Conservation (phyloP, 2,888 invertebrate species). For the Anarsia innoxiella region DNA sequence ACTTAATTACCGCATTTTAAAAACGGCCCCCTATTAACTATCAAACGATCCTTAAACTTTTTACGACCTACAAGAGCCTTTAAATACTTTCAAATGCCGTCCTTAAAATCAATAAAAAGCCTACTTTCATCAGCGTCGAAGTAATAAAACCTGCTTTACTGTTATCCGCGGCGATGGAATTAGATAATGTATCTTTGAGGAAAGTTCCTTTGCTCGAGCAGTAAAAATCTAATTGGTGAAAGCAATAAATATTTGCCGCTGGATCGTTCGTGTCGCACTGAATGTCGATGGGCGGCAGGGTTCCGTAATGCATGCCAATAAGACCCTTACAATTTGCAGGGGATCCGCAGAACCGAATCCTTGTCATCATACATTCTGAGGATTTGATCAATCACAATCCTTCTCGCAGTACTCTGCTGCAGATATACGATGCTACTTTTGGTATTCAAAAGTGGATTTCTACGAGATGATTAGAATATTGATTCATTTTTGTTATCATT, state of each 20-base stretch:
- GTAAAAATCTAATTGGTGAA: constrained; percentile 63
- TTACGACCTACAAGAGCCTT: constrained; percentile 54
- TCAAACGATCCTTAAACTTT: constrained; percentile 47
- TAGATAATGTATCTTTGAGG: constrained; percentile 62
- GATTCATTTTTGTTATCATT: no score
- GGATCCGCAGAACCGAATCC: constrained; percentile 40
- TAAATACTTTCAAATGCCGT: constrained; percentile 63
- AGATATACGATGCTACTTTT: no score
- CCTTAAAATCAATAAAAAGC: constrained; percentile 69
- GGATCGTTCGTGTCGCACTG: constrained; percentile 41
- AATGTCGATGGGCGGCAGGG: constrained; percentile 51
- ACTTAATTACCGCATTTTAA: constrained; percentile 33
- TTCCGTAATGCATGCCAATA: constrained; percentile 62
- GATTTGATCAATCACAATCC: constrained; percentile 26
- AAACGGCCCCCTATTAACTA: constrained; percentile 49
- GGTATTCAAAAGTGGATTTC: no score
- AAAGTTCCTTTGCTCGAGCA: constrained; percentile 47
- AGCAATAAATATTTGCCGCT: constrained; percentile 59
- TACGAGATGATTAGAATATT: no score
- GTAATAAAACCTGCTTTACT: constrained; percentile 68
- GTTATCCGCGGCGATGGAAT: constrained; percentile 62
- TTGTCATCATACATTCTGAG: constrained; percentile 41
- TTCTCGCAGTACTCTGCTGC: no score
- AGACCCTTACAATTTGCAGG: constrained; percentile 47
- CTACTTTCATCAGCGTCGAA: constrained; percentile 61